These are phyloP conservation scores for Steatornis caripensis DNA, from an alignment of 2,113 vertebrate genomes.

Conservation along the genomic window DNA sequence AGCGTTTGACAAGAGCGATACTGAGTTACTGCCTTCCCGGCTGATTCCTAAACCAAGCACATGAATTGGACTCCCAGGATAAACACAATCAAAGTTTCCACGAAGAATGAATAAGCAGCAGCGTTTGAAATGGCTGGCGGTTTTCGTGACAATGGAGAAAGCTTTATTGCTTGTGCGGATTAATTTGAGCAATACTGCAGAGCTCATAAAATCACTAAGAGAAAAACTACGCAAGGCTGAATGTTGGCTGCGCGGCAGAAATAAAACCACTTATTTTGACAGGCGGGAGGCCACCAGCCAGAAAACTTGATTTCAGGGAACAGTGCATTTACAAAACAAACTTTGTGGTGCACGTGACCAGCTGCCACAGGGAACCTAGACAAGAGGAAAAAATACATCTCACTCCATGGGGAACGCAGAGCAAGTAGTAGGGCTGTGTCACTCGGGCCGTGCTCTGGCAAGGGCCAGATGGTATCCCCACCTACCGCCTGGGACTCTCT, in stretches of 20 bases:
- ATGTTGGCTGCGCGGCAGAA: neutral
- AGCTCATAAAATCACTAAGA: neutral
- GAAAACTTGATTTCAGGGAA: slow-evolving; percentile 33
- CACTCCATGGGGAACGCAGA: neutral
- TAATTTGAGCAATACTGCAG: neutral
- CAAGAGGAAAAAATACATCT: neutral
- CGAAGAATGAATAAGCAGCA: neutral
- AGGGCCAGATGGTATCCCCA: neutral
- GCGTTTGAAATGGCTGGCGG: neutral
- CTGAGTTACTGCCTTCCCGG: neutral
- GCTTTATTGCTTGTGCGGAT: neutral
- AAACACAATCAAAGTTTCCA: neutral
- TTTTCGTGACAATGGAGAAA: neutral
- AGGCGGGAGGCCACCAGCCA: neutral
- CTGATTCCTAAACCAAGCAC: neutral
- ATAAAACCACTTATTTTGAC: slow-evolving; percentile 19
- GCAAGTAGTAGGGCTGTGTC: neutral
- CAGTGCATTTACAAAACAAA: neutral
- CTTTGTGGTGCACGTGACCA: neutral
- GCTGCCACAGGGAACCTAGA: neutral
- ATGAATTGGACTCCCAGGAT: neutral
- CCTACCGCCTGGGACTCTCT: neutral
- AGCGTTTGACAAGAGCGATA: neutral
- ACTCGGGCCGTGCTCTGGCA: neutral
- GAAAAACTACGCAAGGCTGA: neutral